Conservation (phyloP, 2,797 vertebrate genomes). For the Chelonia mydas region DNA sequence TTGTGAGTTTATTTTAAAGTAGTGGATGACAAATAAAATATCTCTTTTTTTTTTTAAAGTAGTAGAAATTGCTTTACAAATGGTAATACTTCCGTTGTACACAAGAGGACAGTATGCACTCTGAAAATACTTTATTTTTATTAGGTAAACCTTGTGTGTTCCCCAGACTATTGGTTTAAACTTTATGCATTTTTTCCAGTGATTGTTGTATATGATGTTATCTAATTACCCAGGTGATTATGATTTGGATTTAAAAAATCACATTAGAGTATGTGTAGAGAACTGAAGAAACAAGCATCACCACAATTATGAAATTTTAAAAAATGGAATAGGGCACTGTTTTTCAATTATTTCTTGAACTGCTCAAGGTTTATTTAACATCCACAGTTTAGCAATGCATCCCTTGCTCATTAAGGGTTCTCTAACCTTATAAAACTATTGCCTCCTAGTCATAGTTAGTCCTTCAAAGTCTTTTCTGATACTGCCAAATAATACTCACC, state of each 20-base stretch:
- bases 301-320: background rate
- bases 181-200: background rate
- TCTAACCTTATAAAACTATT: background rate
- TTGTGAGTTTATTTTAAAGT: background rate
- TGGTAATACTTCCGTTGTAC: slow-evolving; percentile 27
- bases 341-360: background rate
- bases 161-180: background rate
- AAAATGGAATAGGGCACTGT: background rate
- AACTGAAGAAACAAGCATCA: background rate
- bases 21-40: background rate
- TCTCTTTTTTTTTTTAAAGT: background rate
- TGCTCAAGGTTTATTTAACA: background rate
- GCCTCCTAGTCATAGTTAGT: background rate
- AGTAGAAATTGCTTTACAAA: background rate
- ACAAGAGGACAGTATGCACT: slow-evolving; percentile 74
- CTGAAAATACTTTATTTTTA: background rate
- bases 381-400: background rate
- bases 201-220: background rate
- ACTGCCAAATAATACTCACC: background rate
- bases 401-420: background rate
- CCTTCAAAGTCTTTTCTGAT: background rate
- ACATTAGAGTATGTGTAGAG: background rate
- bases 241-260: background rate
- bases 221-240: background rate
- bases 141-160: background rate